Percentiles rank a stretch among this genome's conserved stretches.
Conservation (phyloP, 2,797 vertebrate genomes). For the Epinephelus awoara region DNA sequence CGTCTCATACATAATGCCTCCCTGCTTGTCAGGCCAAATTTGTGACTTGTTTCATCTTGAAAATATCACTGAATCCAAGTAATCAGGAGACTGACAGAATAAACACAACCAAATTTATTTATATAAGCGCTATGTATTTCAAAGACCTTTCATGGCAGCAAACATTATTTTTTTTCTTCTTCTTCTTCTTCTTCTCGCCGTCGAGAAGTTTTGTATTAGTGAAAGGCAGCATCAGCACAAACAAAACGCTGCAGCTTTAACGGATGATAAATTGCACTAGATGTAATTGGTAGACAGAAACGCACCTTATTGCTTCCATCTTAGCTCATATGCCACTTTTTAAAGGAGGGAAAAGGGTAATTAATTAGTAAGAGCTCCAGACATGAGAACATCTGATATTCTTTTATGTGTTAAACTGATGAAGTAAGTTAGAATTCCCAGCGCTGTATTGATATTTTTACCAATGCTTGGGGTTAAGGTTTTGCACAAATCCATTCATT, state of each 20-base stretch:
- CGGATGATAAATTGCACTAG: slow-evolving; percentile 49
- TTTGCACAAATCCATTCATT: slow-evolving; percentile 18
- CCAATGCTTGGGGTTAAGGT: slow-evolving; percentile 1
- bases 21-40: slow-evolving; percentile 81
- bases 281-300: slow-evolving; percentile 41
- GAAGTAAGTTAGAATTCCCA: background rate
- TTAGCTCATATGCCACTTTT: background rate
- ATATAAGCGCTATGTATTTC: slow-evolving; percentile 74
- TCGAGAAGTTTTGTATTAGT: slow-evolving; percentile 70
- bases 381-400: slow-evolving; percentile 34
- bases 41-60: slow-evolving; percentile 81
- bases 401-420: slow-evolving; percentile 9
- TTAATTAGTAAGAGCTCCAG: slow-evolving; percentile 9
- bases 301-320: slow-evolving; percentile 24
- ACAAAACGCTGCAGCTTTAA: slow-evolving; percentile 57
- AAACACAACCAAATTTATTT: slow-evolving; percentile 80
- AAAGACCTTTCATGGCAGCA: slow-evolving; percentile 69
- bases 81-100: slow-evolving; percentile 81
- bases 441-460: slow-evolving; percentile 9
- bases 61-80: slow-evolving; percentile 78
- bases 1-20: slow-evolving; percentile 70
- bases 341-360: slow-evolving; percentile 9
- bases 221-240: slow-evolving; percentile 75
- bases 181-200: background rate
- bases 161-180: slow-evolving; percentile 31